Conservation (phyloP, 2,888 invertebrate genomes). For the Oasisia sp. region DNA sequence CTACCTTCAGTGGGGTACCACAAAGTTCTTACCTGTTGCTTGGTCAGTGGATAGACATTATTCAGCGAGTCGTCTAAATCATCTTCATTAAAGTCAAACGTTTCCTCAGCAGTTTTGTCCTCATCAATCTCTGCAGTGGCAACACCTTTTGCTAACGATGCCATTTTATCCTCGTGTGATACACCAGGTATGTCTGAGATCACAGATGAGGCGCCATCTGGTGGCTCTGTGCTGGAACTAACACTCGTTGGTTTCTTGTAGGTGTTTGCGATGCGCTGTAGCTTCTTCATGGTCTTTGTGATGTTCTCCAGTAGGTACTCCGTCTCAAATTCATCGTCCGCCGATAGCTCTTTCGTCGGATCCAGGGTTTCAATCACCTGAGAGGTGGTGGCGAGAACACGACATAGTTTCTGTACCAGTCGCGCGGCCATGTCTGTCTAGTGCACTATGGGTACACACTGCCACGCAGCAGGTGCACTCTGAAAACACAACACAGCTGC, state of each 20-base stretch:
- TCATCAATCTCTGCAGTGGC: not conserved
- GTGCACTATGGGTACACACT: too few relatives aligned
- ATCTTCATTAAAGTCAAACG: slow-evolving; percentile 21
- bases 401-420: not conserved
- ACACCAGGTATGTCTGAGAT: not conserved
- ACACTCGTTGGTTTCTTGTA: not conserved
- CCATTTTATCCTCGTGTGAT: not conserved
- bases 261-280: not conserved
- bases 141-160: not conserved
- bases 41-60: not conserved
- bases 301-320: slow-evolving; percentile 25
- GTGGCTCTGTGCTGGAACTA: not conserved
- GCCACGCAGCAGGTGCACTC: not conserved
- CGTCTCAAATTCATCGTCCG: slow-evolving; percentile 28
- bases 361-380: not conserved
- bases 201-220: not conserved
- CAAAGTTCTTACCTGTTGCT: not conserved
- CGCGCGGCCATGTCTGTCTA: not conserved
- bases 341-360: not conserved
- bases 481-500: not conserved
- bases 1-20: too few relatives aligned
- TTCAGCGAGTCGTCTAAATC: not conserved
- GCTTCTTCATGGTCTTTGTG: slow-evolving; percentile 22
- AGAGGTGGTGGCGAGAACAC: not conserved
- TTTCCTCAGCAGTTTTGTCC: not conserved